Percentiles rank a stretch among this genome's conserved stretches.
Conservation (phyloP, 2,113 vertebrate species). For the Naja naja region DNA sequence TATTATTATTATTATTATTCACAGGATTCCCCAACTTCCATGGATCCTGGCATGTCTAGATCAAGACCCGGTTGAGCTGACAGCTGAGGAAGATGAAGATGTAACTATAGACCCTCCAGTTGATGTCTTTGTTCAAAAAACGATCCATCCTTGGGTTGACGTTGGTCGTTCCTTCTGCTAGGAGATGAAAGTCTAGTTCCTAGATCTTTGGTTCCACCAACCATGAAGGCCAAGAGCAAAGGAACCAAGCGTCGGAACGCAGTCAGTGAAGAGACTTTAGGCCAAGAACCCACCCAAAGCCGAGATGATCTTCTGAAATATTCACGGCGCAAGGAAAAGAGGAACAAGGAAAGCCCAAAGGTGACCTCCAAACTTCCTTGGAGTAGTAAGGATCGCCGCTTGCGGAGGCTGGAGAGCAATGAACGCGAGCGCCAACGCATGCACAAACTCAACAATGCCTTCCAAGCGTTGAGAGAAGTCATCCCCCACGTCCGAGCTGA, state of each 20-base stretch:
- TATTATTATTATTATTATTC: background rate
- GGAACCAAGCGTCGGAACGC: conserved; percentile 70
- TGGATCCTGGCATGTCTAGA: background rate
- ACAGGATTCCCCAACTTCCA: background rate
- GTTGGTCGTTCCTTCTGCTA: background rate
- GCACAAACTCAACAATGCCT: conserved; percentile 98
- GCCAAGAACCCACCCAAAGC: conserved; percentile 66
- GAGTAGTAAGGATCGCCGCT: conserved; percentile 73
- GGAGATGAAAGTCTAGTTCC: background rate
- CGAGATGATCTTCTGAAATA: conserved; percentile 77
- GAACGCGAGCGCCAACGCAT: conserved; percentile 94
- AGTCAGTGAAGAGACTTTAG: conserved; percentile 67
- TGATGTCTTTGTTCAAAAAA: background rate
- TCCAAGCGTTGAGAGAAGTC: conserved; percentile 91
- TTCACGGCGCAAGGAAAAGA: conserved; percentile 57
- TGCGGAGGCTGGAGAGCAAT: conserved; percentile 92
- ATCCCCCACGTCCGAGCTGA: conserved; percentile 92
- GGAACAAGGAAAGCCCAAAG: conserved; percentile 49
- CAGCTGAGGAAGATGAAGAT: background rate
- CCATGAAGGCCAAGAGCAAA: conserved; percentile 92
- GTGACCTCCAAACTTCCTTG: conserved; percentile 47
- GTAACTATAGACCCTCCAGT: background rate
- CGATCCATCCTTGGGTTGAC: background rate
- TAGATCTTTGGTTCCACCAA: background rate
- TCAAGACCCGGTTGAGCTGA: background rate